phyloP scores from a whole-genome alignment of 2,888 invertebrate species.

The Macrophya alboannulata region DNA sequence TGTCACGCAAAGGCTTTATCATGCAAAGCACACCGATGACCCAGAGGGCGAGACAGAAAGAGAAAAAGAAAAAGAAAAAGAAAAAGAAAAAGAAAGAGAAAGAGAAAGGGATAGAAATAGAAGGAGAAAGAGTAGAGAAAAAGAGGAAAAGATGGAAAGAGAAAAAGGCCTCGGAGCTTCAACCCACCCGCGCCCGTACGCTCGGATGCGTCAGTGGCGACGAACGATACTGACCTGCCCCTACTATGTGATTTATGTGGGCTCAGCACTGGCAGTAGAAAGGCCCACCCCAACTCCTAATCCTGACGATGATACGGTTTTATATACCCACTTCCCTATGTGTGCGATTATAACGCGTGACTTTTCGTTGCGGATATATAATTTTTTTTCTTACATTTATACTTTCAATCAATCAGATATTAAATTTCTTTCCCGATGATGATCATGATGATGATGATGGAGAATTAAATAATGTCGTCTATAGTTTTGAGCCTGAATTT shows the following conservation, averaged over 20 bases:
- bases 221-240: conserved; percentile 75
- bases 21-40: conserved; percentile 42
- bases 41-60: conserved; percentile 56
- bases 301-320: background rate
- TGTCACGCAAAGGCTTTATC: conserved; percentile 45
- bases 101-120: conserved; percentile 61
- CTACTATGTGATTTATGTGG: conserved; percentile 75
- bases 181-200: conserved; percentile 22
- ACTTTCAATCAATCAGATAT: background rate
- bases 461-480: background rate
- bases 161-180: conserved; percentile 51
- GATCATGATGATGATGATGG: background rate
- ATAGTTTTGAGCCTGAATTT: background rate
- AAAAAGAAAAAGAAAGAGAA: conserved; percentile 46
- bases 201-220: conserved; percentile 44
- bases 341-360: background rate
- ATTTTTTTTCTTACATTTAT: background rate
- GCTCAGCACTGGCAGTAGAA: conserved; percentile 17
- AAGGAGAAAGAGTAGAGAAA: conserved; percentile 54
- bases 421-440: background rate
- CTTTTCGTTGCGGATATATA: background rate
- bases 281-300: conserved; percentile 16
- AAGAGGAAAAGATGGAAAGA: conserved; percentile 57
- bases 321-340: background rate
- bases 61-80: conserved; percentile 49